These are phyloP conservation scores for Pempheris klunzingeri DNA, from an alignment of 2,797 vertebrate species.

Conservation along the genomic window DNA sequence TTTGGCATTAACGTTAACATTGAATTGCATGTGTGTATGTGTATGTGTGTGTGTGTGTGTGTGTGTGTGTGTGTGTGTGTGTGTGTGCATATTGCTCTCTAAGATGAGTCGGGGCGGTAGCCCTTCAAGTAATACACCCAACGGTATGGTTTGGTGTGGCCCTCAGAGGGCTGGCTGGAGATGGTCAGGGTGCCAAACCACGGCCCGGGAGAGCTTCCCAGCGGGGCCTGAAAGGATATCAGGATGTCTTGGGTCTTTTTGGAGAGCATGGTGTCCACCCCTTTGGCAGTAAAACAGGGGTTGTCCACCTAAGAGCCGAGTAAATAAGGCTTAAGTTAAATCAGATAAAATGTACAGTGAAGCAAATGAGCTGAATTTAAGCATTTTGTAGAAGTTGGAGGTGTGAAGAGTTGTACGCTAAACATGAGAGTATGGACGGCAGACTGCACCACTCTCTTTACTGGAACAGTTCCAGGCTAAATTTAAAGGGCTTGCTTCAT, in stretches of 20 bases:
- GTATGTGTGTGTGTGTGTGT: slow-evolving; percentile 8
- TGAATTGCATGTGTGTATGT: background rate
- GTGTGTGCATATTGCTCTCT: slow-evolving; percentile 5
- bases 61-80: slow-evolving; percentile 10
- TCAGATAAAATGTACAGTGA: background rate
- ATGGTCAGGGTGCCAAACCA: slow-evolving; percentile 85
- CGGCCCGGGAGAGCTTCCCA: slow-evolving; percentile 43
- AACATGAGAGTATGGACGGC: background rate
- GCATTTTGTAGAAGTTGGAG: background rate
- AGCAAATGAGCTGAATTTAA: fast-evolving
- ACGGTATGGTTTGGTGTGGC: slow-evolving; percentile 66
- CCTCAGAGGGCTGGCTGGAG: slow-evolving; percentile 77
- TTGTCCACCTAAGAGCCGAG: slow-evolving; percentile 82
- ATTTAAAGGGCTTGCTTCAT: slow-evolving; percentile 22
- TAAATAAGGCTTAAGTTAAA: background rate
- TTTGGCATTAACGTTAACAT: slow-evolving; percentile 20
- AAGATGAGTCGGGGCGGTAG: slow-evolving; percentile 48
- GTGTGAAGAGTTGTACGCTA: background rate
- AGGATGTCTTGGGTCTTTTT: slow-evolving; percentile 84
- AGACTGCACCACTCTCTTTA: slow-evolving; percentile 2
- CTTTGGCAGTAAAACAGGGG: slow-evolving; percentile 84
- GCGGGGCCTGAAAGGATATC: slow-evolving; percentile 82
- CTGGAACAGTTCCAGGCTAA: slow-evolving; percentile 14
- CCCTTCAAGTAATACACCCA: slow-evolving; percentile 92
- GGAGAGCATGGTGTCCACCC: slow-evolving; percentile 73